These are phyloP conservation scores for Enteromius argenteus DNA, from an alignment of 2,797 vertebrate species.

Conservation along the genomic window DNA sequence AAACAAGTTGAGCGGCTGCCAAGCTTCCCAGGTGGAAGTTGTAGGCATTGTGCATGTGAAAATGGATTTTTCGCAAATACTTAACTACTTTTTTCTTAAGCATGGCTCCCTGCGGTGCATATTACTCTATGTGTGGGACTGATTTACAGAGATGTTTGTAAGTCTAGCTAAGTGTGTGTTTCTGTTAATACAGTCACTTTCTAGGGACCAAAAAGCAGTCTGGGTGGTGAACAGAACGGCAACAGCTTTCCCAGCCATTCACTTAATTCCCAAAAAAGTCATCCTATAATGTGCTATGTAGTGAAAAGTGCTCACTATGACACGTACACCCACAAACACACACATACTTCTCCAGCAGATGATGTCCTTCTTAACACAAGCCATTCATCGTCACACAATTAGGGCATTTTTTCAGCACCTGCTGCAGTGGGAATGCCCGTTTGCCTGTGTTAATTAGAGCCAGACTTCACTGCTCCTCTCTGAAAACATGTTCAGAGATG, in stretches of 20 bases:
- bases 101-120: conserved; percentile 41
- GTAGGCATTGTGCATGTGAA: conserved; percentile 40
- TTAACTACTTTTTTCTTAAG: conserved; percentile 43
- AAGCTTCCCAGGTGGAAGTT: conserved; percentile 49
- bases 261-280: conserved; percentile 43
- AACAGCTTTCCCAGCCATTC: conserved; percentile 49
- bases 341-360: conserved; percentile 52
- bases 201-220: conserved; percentile 6
- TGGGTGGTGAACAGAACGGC: conserved; percentile 36
- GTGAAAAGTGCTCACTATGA: conserved; percentile 52
- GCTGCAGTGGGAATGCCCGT: conserved; percentile 59
- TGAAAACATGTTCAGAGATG: conserved; percentile 46
- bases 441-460: conserved; percentile 58
- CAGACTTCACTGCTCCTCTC: conserved; percentile 52
- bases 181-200: conserved; percentile 27
- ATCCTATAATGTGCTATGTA: conserved; percentile 41
- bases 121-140: conserved; percentile 42
- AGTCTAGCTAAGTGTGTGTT: conserved; percentile 39
- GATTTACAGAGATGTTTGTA: conserved; percentile 37
- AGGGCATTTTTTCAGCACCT: conserved; percentile 63
- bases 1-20: conserved; percentile 50
- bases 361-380: conserved; percentile 53
- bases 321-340: conserved; percentile 48
- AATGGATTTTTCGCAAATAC: conserved; percentile 51
- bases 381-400: conserved; percentile 60